Conservation (phyloP, 2,888 invertebrate species). For the Tachina fera region DNA sequence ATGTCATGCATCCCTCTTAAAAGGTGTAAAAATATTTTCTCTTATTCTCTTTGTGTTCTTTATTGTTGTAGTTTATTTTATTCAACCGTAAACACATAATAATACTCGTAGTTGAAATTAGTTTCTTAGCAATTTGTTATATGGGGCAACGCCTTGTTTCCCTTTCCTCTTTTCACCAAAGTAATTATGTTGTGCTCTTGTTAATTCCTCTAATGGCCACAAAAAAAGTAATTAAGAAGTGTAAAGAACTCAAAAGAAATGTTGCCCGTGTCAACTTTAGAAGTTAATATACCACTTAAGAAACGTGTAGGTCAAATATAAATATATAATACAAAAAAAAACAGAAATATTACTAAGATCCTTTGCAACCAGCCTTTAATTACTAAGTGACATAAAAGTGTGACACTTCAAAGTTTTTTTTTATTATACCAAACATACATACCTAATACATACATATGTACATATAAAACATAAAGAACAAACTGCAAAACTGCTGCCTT, state of each 20-base stretch:
- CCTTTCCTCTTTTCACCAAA: background rate
- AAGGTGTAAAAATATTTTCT: background rate
- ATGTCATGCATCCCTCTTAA: too few relatives aligned
- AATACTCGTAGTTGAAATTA: slow-evolving; percentile 10
- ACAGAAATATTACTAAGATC: background rate
- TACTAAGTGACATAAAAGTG: slow-evolving; percentile 9
- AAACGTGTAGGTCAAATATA: background rate
- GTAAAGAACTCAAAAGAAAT: background rate
- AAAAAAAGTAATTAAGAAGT: slow-evolving; percentile 53
- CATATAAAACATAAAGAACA: too few relatives aligned
- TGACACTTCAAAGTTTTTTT: background rate
- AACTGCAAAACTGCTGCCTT: background rate
- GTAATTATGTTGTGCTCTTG: slow-evolving; percentile 47
- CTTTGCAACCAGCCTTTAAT: background rate
- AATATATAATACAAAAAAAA: background rate
- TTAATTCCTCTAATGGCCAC: slow-evolving; percentile 27
- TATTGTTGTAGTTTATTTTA: background rate
- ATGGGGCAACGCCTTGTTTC: slow-evolving; percentile 24
- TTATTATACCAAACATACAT: background rate
- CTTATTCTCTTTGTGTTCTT: background rate
- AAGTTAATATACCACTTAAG: slow-evolving; percentile 21
- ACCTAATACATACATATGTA: background rate
- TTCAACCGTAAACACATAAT: background rate
- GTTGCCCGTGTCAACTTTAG: slow-evolving; percentile 11
- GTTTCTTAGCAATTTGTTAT: slow-evolving; percentile 9